Conservation (phyloP, 2,113 vertebrate species). For the Scophthalmus maximus region DNA sequence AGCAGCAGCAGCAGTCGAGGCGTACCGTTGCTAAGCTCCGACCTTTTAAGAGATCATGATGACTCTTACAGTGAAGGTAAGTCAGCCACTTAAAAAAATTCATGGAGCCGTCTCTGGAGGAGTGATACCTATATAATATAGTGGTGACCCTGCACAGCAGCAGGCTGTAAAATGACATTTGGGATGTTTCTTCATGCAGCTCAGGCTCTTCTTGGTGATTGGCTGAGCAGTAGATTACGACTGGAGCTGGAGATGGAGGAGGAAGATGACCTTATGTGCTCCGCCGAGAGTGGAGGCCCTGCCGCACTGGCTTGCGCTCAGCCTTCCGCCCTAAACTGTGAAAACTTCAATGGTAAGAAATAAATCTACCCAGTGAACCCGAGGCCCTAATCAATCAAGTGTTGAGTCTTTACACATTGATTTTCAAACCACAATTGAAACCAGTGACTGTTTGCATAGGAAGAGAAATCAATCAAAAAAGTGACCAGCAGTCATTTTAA, state of each 20-base stretch:
- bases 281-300: slow-evolving; percentile 44
- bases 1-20: slow-evolving; percentile 49
- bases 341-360: slow-evolving; percentile 89
- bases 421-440: too few species aligned
- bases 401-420: too few species aligned
- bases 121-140: slow-evolving; percentile 13
- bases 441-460: too few species aligned
- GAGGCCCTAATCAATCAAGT: background rate
- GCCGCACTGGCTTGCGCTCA: slow-evolving; percentile 27
- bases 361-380: background rate
- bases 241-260: slow-evolving; percentile 82
- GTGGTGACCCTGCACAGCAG: background rate
- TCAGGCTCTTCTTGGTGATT: slow-evolving; percentile 87
- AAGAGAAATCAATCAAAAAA: background rate
- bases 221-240: slow-evolving; percentile 88
- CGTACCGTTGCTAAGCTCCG: slow-evolving; percentile 75
- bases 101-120: slow-evolving; percentile 1
- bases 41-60: slow-evolving; percentile 84
- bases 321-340: slow-evolving; percentile 59
- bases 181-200: slow-evolving; percentile 78
- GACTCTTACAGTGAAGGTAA: slow-evolving; percentile 89
- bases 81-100: background rate
- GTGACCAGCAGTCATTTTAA: too few species aligned
- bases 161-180: background rate
- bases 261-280: slow-evolving; percentile 73